Evolutionary conservation across 2,113 vertebrate genomes (phyloP).

Genomic region (Phyllostomus hastatus): DNA sequence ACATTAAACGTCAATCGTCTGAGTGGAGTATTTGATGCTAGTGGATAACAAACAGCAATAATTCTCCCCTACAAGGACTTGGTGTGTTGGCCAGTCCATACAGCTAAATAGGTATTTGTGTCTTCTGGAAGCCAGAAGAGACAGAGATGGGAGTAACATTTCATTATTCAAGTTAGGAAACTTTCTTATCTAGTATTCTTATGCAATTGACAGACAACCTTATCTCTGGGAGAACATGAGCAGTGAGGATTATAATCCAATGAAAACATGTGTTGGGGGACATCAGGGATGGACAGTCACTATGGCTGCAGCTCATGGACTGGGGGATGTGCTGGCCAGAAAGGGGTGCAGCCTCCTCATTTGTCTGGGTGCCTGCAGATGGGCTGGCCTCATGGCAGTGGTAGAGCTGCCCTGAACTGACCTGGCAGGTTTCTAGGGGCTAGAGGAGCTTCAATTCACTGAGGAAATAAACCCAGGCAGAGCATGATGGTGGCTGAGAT

Average conservation of each 20-base stretch:
- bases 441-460: conserved; percentile 18
- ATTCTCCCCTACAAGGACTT: not conserved
- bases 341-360: not conserved
- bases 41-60: not conserved
- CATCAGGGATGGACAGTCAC: not conserved
- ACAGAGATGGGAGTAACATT: not conserved
- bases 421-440: not conserved
- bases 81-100: not conserved
- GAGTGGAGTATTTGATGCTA: not conserved
- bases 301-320: not conserved
- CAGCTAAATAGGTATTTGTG: not conserved
- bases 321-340: not conserved
- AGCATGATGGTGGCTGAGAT: conserved; percentile 54
- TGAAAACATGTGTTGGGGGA: not conserved
- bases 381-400: too few relatives aligned
- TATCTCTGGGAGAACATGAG: not conserved
- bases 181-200: not conserved
- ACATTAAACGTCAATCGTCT: not conserved
- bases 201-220: not conserved
- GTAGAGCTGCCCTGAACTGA: not conserved
- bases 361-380: not conserved
- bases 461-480: conserved; percentile 69
- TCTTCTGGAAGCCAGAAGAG: not conserved
- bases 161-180: not conserved
- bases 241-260: not conserved